Evolutionary conservation across 2,888 invertebrate genomes (phyloP).

Genomic region (Peribatodes rhomboidaria): DNA sequence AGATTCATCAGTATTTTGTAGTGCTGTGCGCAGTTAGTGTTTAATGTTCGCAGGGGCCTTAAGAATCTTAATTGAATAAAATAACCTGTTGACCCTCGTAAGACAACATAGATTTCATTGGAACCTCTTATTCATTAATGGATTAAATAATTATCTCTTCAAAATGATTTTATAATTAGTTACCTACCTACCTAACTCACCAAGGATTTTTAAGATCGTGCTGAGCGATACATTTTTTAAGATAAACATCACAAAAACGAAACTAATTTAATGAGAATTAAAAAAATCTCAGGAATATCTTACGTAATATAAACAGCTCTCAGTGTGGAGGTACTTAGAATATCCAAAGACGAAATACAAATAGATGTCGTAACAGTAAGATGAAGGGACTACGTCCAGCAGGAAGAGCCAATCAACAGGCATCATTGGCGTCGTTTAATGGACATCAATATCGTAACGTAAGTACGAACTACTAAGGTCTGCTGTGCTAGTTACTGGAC

Average conservation of each 20-base stretch:
- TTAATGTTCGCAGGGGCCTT: too few relatives aligned
- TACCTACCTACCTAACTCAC: too few relatives aligned
- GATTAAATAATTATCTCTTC: constrained; percentile 1
- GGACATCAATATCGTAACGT: constrained; percentile 36
- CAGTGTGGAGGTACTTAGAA: too few relatives aligned
- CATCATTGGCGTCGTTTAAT: constrained; percentile 41
- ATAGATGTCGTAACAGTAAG: constrained; percentile 15
- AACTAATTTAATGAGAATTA: too few relatives aligned
- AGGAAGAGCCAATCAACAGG: constrained; percentile 60
- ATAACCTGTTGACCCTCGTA: constrained; percentile 21
- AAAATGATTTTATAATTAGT: background rate
- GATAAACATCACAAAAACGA: too few relatives aligned
- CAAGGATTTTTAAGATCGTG: too few relatives aligned
- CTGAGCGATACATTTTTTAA: too few relatives aligned
- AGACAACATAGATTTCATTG: constrained; percentile 8
- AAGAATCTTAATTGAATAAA: constrained; percentile 28
- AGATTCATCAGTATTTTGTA: too few relatives aligned
- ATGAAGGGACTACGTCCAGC: constrained; percentile 42
- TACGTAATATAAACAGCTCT: background rate
- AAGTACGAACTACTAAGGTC: constrained; percentile 37
- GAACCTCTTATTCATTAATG: background rate
- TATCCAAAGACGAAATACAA: background rate
- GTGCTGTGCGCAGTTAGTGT: too few relatives aligned
- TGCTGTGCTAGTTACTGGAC: background rate
- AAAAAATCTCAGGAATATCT: too few relatives aligned